A percentile compares a stretch with the other conserved stretches of the same genome.
Evolutionary conservation across 1,140 invertebrate species (phyloP).

Genomic region (Tribolium castaneum): DNA sequence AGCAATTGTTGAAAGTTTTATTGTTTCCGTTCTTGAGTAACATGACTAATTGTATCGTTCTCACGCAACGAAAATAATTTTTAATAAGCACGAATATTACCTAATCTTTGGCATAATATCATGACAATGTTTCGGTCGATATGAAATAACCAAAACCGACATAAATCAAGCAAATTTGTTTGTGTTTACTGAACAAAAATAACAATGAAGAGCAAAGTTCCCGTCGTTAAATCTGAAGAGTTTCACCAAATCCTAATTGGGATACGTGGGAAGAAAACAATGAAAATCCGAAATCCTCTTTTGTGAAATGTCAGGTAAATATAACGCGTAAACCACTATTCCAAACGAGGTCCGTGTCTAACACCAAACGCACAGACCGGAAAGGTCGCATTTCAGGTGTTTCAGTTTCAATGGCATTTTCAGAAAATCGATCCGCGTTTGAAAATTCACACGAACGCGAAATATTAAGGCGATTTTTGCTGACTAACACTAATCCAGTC

Average conservation of each 20-base stretch:
- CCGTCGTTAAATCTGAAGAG: conserved; percentile 16
- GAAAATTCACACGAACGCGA: neutral
- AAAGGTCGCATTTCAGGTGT: conserved; percentile 38
- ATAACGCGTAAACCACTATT: conserved; percentile 5
- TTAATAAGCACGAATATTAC: conserved; percentile 16
- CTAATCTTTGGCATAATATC: neutral
- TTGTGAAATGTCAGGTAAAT: conserved; percentile 18
- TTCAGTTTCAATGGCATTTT: conserved; percentile 29
- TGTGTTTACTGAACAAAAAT: neutral
- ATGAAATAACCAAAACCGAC: neutral
- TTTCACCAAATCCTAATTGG: conserved; percentile 17
- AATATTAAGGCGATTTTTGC: neutral
- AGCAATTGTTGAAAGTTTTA: conserved; percentile 14
- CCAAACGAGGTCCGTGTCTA: neutral
- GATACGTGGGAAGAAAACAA: conserved; percentile 25
- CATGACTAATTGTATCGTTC: conserved; percentile 2
- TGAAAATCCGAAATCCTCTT: conserved; percentile 5
- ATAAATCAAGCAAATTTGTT: neutral
- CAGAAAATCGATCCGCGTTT: conserved; percentile 11
- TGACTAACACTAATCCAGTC: neutral
- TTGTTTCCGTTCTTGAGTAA: conserved; percentile 11
- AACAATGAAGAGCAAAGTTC: conserved; percentile 3
- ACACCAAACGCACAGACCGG: conserved; percentile 14
- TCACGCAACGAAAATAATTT: conserved; percentile 12
- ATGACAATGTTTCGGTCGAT: neutral